Conservation (phyloP, 2,113 vertebrate species). For the Halichoerus grypus region DNA sequence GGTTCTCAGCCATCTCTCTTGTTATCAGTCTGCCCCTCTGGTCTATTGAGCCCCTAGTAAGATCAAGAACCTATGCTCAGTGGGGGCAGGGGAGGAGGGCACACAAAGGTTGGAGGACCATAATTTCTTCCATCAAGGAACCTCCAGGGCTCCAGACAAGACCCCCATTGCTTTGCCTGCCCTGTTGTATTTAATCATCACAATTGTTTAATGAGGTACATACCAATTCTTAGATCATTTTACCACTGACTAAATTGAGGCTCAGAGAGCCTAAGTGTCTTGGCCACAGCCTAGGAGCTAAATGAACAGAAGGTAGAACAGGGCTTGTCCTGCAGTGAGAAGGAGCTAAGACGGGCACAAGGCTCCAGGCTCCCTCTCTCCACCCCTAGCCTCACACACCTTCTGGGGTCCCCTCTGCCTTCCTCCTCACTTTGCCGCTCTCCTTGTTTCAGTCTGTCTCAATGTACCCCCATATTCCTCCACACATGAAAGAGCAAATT, state of each 20-base stretch:
- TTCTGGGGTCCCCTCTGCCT: background rate
- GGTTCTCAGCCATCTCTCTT: background rate
- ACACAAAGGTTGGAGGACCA: too few species aligned
- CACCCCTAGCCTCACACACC: background rate
- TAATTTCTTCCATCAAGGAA: background rate
- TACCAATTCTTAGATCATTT: background rate
- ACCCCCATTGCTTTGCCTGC: background rate
- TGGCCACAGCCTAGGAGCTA: background rate
- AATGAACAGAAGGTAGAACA: background rate
- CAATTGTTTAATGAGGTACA: background rate
- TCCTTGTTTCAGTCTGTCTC: background rate
- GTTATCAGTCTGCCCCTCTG: background rate
- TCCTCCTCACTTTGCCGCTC: background rate
- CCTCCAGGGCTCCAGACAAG: background rate
- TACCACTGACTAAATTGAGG: background rate
- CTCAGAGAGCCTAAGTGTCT: background rate
- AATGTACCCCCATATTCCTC: background rate
- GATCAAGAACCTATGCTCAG: background rate
- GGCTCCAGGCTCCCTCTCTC: background rate
- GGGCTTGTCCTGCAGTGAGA: background rate
- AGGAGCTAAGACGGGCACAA: background rate
- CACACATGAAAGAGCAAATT: background rate
- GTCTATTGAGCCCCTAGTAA: background rate
- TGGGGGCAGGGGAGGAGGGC: background rate
- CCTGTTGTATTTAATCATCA: background rate